Evolutionary conservation across 37 sponge, comb jelly and placozoan genomes (phyloP), one percentile per base, ranked within the genome.

Genomic region (Haliclona indistincta): DNA sequence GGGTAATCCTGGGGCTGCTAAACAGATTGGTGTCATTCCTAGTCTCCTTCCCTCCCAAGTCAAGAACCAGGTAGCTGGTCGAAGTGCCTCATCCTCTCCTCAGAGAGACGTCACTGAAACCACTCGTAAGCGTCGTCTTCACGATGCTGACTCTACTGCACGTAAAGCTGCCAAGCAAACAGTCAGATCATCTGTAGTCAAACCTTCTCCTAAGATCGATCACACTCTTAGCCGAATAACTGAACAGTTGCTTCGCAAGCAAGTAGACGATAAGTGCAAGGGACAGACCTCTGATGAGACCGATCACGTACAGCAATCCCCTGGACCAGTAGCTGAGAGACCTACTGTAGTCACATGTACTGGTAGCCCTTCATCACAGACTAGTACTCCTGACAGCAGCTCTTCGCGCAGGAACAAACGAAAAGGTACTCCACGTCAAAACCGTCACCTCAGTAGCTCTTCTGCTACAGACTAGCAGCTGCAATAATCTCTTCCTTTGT

Each of bases 181-280:
- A 3, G 38, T 6, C 35, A 56, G 37, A 45, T 25, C 66, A 52
- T 25, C 79, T 66, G 78, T 78, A 34, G 54, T 73, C 3, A 85
- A 85, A 39, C 66, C 84, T 38, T 73, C 74, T 20, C 67, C 75
- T 19, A 35, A 41, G 32, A 56, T 85, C 43, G 86, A 85, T 37
- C 68, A 42, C 37, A 85, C 86, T 0, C 74, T 85, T 34, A 72
- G 65, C 42, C 64, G 66, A 44, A 49, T 85, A 11, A 77, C 70
- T 28, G 38, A 78, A 49, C 73, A 67, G 32, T 51, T 85, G 38
- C 39, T 85, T 4, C 51, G 64, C 22, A 54, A 74, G 13, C 78
- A 85, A 51, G 41, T 85, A 64, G 79, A 85, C 30, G 86, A 85
- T 25, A 64, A 85, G 26, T 8, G 13, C 45, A 25, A 3, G 23